phyloP scores from a whole-genome alignment of 1,140 invertebrate species.

The Drosophila kohkoa region DNA sequence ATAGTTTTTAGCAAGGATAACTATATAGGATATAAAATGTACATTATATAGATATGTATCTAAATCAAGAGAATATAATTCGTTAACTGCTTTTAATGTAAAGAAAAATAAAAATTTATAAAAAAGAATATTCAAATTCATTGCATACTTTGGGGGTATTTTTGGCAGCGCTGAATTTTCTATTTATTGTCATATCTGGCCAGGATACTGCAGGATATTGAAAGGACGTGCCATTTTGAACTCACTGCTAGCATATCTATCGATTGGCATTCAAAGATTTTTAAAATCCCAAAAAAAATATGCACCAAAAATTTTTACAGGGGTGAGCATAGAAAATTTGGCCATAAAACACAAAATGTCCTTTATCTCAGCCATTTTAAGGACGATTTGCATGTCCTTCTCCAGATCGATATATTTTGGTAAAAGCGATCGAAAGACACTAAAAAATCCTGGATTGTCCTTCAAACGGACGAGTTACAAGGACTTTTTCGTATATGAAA shows the following conservation, averaged over 20 bases:
- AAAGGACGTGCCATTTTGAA: not conserved
- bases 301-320: not conserved
- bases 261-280: slow-evolving; percentile 1
- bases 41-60: slow-evolving; percentile 4
- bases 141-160: no score
- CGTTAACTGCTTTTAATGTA: no score
- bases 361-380: not conserved
- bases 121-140: no score
- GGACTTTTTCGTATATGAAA: not conserved
- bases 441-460: not conserved
- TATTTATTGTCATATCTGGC: not conserved
- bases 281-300: not conserved
- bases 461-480: not conserved
- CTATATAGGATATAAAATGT: slow-evolving; percentile 5
- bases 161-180: no score
- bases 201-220: not conserved
- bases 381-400: slow-evolving; percentile 1
- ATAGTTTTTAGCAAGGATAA: not conserved
- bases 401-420: not conserved
- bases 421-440: not conserved
- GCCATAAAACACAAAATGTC: not conserved
- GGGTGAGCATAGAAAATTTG: not conserved
- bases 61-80: slow-evolving; percentile 23
- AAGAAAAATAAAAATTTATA: no score
- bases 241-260: not conserved